These are phyloP conservation scores for Sceloporus undulatus DNA, from an alignment of 2,113 vertebrate genomes.

Conservation along the genomic window DNA sequence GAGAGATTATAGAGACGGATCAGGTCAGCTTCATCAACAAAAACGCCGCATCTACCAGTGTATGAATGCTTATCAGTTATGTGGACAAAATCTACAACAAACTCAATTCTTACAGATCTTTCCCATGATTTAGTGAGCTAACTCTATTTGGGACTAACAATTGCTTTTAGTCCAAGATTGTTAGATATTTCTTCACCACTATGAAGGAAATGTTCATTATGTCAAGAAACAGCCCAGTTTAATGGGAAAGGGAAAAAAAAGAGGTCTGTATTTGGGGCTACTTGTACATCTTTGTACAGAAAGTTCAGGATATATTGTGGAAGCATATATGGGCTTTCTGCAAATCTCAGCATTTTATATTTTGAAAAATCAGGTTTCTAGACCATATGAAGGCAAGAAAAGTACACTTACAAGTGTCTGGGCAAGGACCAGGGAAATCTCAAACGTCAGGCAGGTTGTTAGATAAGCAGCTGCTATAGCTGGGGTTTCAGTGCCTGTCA, in stretches of 20 bases:
- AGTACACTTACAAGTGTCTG: background rate
- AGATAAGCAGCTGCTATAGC: background rate
- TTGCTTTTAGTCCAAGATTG: background rate
- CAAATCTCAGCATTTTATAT: background rate
- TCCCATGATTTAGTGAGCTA: background rate
- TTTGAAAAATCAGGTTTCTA: background rate
- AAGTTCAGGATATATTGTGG: background rate
- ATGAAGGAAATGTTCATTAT: no score
- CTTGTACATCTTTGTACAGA: background rate
- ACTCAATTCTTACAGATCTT: background rate
- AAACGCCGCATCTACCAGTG: no score
- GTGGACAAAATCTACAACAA: background rate
- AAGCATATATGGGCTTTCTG: background rate
- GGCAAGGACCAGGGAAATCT: background rate
- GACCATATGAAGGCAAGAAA: background rate
- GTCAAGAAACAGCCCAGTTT: background rate
- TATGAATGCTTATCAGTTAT: background rate
- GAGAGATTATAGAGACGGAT: background rate
- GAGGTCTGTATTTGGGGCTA: background rate
- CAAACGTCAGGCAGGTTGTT: background rate
- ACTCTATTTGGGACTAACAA: background rate
- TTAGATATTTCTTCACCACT: background rate
- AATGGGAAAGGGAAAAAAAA: no score
- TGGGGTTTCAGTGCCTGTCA: background rate
- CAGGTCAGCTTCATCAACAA: background rate